Evolutionary conservation across 2,888 invertebrate genomes (phyloP).

Genomic region (Polydrusus pterygomalis): DNA sequence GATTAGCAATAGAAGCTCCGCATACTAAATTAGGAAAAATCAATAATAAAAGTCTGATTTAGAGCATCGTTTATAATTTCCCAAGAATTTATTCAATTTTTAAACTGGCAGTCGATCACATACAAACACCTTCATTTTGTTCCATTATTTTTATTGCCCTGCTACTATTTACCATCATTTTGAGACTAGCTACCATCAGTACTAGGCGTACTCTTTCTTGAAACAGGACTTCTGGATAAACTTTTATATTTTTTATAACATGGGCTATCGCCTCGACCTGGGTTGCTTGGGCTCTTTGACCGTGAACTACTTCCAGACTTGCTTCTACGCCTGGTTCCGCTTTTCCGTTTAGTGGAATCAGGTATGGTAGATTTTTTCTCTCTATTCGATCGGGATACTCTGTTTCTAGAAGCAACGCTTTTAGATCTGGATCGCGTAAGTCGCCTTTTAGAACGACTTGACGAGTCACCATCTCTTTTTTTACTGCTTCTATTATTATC

Average conservation of each 20-base stretch:
- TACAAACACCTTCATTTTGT: too few species aligned
- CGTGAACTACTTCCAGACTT: slow-evolving; percentile 17
- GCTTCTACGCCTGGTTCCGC: slow-evolving; percentile 16
- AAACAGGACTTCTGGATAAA: background rate
- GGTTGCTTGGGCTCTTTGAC: background rate
- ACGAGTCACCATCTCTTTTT: slow-evolving; percentile 32
- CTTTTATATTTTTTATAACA: too few species aligned
- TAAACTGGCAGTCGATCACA: too few species aligned
- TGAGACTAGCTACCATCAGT: background rate
- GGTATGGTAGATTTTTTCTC: background rate
- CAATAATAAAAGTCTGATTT: too few species aligned
- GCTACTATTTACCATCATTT: background rate
- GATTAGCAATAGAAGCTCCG: too few species aligned
- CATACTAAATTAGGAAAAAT: too few species aligned
- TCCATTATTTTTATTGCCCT: background rate
- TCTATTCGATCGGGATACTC: slow-evolving; percentile 13
- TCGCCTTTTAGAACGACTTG: slow-evolving; percentile 26
- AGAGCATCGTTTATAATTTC: too few species aligned
- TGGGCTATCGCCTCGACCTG: background rate
- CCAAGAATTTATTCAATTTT: too few species aligned
- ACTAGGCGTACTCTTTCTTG: background rate
- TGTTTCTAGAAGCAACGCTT: slow-evolving; percentile 31
- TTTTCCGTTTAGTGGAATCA: background rate
- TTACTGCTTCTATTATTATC: background rate
- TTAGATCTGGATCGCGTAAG: slow-evolving; percentile 50